Base-by-base conservation (phyloP, 2,888 invertebrate species). In the Pocota personata region DNA sequence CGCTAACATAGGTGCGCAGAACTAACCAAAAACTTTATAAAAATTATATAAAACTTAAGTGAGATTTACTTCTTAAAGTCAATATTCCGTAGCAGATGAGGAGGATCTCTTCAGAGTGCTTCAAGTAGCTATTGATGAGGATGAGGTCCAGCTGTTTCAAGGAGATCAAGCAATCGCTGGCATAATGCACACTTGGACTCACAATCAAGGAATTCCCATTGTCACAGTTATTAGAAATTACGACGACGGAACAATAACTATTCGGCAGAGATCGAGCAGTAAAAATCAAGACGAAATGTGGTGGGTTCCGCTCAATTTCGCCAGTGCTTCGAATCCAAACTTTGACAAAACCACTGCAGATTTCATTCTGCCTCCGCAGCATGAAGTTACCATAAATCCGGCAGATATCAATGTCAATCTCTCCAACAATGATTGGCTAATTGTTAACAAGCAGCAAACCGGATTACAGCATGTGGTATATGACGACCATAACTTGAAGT, bases 381-480 rank as follows among this genome's bases (percentile, higher is more conserved):
- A 71, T 12, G 89, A 91, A 62, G 86, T 89, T 0, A 90, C 90
- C 0, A 62, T 92, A 2, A 82, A 87, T 6, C 62, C 89, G 7
- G 82, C 88, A 0, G 89, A 92, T 3, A 71, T 91, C 27, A 88
- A 89, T 12, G 75, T 91, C 27, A 84, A 89, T 35, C 14, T 92
- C 3, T 78, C 69, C 2, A 87, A 88, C 6, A 66, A 88, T 2
- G 92, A 92, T 73, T 92, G 92, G 92, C 37, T 92, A 19, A 89
- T 92, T 30, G 89, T 91, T 0, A 92, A 92, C 69, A 92, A 92
- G 10, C 91, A 92, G 52, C 91, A 92, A 75, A 91, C 91, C 0
- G 90, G 92, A 5, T 90, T 91, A 90, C 96, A 95, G 91, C 93
- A 96, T 89, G 95, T 96, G 1, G 95, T 95, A 89, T 97, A 97